Evolutionary conservation across 2,797 vertebrate genomes (phyloP).

Genomic region (Xiphorhynchus erythropygius): DNA sequence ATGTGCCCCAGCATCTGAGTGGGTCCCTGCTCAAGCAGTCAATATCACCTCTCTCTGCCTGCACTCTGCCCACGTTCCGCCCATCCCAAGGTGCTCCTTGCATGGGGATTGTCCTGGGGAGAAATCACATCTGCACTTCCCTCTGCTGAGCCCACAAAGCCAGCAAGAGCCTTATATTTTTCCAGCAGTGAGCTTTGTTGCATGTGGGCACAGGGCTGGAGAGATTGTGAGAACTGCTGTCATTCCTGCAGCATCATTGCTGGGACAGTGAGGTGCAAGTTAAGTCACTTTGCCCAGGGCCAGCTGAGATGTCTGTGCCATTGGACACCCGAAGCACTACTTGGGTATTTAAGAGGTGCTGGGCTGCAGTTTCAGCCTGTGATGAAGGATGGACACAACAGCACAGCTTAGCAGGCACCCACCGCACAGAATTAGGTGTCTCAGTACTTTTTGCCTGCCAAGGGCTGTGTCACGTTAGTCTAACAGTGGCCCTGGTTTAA

Average conservation of each 20-base stretch:
- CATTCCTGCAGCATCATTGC: accelerated
- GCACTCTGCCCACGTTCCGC: not conserved
- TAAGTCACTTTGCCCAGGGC: not conserved
- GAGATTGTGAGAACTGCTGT: accelerated
- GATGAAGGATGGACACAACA: not conserved
- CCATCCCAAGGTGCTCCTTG: not conserved
- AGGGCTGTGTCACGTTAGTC: not conserved
- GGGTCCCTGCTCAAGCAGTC: not conserved
- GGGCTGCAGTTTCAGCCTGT: not conserved
- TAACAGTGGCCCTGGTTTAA: not conserved
- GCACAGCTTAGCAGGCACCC: accelerated
- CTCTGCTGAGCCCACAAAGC: accelerated
- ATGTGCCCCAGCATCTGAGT: accelerated
- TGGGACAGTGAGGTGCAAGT: not conserved
- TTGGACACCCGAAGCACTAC: accelerated
- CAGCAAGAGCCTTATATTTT: not conserved
- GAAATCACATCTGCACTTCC: not conserved
- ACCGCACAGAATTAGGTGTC: not conserved
- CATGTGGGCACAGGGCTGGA: not conserved
- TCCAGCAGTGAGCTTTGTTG: not conserved
- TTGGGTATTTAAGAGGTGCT: not conserved
- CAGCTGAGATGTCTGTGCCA: not conserved
- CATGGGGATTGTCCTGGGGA: accelerated
- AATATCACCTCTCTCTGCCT: not conserved
- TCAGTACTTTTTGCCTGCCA: not conserved